These are phyloP conservation scores for Epirrhoe alternata DNA, from an alignment of 2,888 invertebrate species.

Conservation along the genomic window DNA sequence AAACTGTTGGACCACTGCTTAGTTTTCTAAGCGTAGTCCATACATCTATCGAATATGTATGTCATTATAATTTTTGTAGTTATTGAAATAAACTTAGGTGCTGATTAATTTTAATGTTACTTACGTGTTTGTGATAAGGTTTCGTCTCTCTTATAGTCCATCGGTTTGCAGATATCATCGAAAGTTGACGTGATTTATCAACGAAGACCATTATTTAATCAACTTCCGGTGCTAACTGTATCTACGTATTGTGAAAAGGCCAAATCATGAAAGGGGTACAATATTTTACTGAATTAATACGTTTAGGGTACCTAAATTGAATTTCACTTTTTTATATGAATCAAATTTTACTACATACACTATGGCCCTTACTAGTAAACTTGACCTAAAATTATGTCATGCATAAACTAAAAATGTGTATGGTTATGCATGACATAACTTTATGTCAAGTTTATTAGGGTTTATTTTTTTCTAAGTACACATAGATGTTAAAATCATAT, in stretches of 20 bases:
- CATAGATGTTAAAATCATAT: too few relatives aligned
- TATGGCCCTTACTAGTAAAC: too few relatives aligned
- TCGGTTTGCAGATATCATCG: constrained; percentile 52
- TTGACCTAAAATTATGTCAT: too few relatives aligned
- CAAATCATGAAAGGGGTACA: constrained; percentile 82
- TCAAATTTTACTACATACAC: constrained; percentile 77
- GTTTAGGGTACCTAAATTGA: constrained; percentile 72
- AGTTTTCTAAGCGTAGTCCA: constrained; percentile 69
- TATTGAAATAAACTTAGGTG: constrained; percentile 74
- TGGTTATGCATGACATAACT: too few relatives aligned
- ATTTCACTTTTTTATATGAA: constrained; percentile 78
- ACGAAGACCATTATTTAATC: neutral
- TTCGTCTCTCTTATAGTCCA: constrained; percentile 76
- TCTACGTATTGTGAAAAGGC: constrained; percentile 63
- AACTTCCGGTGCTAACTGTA: neutral
- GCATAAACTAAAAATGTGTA: too few relatives aligned
- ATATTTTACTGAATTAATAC: constrained; percentile 66
- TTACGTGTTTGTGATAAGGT: constrained; percentile 76
- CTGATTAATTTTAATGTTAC: constrained; percentile 80
- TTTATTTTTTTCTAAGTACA: too few relatives aligned
- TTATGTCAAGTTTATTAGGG: too few relatives aligned
- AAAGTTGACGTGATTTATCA: neutral
- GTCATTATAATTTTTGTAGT: constrained; percentile 70
- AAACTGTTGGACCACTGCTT: constrained; percentile 72
- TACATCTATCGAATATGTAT: constrained; percentile 65